Percentiles rank a stretch among this genome's conserved stretches.
phyloP scores from a whole-genome alignment of 2,113 vertebrate species.

The Alligator mississippiensis region DNA sequence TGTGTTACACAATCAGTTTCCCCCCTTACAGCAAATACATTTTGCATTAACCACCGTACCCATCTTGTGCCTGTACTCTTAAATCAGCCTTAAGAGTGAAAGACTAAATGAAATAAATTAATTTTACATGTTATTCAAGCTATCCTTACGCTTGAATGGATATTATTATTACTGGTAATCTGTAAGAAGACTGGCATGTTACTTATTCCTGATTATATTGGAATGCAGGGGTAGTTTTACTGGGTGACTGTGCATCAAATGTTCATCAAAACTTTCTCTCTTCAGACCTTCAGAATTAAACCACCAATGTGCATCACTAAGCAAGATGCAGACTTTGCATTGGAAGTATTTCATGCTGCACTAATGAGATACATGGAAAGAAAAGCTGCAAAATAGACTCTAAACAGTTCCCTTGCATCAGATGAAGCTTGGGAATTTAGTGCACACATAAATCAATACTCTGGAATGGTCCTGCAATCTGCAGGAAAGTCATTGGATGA shows the following conservation, averaged over 20 bases:
- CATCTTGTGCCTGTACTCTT: too few relatives aligned
- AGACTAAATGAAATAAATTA: too few relatives aligned
- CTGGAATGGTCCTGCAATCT: not conserved
- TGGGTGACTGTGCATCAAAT: not conserved
- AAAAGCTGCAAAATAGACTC: slow-evolving; percentile 41
- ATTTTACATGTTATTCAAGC: too few relatives aligned
- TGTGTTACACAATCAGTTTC: too few relatives aligned
- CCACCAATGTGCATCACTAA: slow-evolving; percentile 94
- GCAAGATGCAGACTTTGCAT: slow-evolving; percentile 87
- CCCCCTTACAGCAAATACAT: too few relatives aligned
- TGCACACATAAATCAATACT: too few relatives aligned
- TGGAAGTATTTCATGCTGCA: slow-evolving; percentile 85
- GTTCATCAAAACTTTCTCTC: not conserved
- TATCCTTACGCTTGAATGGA: too few relatives aligned
- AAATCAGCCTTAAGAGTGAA: too few relatives aligned
- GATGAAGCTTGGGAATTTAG: accelerated
- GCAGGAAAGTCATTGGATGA: not conserved
- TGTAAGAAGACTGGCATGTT: too few relatives aligned
- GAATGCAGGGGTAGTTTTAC: not conserved
- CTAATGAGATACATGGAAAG: slow-evolving; percentile 81
- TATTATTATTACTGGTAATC: too few relatives aligned
- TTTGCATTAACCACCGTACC: too few relatives aligned
- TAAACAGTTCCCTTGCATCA: not conserved
- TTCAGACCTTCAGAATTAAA: slow-evolving; percentile 90
- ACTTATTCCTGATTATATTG: too few relatives aligned